Conservation (phyloP, 2,113 vertebrate genomes). For the Apaloderma vittatum region DNA sequence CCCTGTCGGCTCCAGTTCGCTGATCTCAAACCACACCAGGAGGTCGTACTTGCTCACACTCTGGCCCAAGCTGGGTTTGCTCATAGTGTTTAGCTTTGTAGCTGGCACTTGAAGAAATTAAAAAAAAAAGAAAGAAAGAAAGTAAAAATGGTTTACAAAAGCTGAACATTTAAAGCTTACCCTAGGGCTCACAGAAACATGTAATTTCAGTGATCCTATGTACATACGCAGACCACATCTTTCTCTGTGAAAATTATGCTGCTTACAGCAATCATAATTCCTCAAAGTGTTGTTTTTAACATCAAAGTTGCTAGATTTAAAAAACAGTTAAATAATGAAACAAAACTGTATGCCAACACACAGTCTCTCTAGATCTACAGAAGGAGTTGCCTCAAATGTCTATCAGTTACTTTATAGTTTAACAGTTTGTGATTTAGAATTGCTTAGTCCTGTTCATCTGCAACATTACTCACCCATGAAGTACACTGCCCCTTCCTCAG, state of each 20-base stretch:
- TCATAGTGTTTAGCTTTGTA: constrained; percentile 95
- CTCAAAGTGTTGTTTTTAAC: background rate
- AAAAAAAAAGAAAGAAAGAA: background rate
- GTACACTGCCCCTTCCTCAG: background rate
- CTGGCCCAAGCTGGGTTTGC: constrained; percentile 94
- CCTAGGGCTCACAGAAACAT: background rate
- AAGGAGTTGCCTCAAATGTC: background rate
- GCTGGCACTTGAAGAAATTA: constrained; percentile 87
- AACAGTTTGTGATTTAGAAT: background rate
- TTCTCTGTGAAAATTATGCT: background rate
- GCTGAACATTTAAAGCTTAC: background rate
- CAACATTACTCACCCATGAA: background rate
- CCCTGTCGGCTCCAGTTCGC: constrained; percentile 96
- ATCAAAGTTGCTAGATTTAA: background rate
- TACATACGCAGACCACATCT: background rate
- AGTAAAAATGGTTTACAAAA: background rate
- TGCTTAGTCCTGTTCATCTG: background rate
- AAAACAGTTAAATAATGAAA: background rate
- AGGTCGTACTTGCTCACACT: constrained; percentile 98
- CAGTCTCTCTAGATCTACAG: background rate
- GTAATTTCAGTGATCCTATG: background rate
- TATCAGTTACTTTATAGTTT: background rate
- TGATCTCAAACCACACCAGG: constrained; percentile 99
- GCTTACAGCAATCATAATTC: background rate
- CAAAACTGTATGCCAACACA: background rate